Evolutionary conservation across 2,797 vertebrate genomes (phyloP).

Genomic region (Harpagifer antarcticus): DNA sequence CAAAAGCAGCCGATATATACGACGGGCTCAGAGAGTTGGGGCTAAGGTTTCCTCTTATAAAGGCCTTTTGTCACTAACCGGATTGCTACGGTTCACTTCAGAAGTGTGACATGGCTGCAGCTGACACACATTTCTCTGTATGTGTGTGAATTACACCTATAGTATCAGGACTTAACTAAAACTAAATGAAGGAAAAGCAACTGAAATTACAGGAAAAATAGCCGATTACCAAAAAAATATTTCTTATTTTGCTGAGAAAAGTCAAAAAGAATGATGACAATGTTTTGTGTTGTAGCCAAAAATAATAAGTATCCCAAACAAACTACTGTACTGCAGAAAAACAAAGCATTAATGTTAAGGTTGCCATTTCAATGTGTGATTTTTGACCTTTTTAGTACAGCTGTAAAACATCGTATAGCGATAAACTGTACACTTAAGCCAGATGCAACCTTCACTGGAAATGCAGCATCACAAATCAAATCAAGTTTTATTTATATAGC

Average conservation of each 20-base stretch:
- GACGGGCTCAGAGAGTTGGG: conserved; percentile 6
- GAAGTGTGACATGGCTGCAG: not conserved
- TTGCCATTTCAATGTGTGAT: too few relatives aligned
- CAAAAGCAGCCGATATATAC: conserved; percentile 36
- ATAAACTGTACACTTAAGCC: too few relatives aligned
- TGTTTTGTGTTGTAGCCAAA: not conserved
- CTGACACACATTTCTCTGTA: not conserved
- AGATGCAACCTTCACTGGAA: too few relatives aligned
- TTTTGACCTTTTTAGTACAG: too few relatives aligned
- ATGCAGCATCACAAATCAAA: too few relatives aligned
- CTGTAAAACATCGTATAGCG: too few relatives aligned
- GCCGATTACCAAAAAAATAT: not conserved
- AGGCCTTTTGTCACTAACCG: conserved; percentile 1
- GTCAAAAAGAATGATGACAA: not conserved
- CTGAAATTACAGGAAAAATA: not conserved
- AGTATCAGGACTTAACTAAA: not conserved
- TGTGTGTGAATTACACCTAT: not conserved
- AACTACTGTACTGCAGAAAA: too few relatives aligned
- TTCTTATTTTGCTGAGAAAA: not conserved
- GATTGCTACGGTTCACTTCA: not conserved
- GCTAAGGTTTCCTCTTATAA: conserved; percentile 43
- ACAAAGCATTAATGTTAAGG: too few relatives aligned
- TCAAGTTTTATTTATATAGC: too few relatives aligned
- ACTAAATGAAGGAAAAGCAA: not conserved
- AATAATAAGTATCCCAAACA: too few relatives aligned